Percentiles rank a stretch among this genome's conserved stretches.
phyloP scores from a whole-genome alignment of 2,113 vertebrate species.

The Microtus richardsoni region DNA sequence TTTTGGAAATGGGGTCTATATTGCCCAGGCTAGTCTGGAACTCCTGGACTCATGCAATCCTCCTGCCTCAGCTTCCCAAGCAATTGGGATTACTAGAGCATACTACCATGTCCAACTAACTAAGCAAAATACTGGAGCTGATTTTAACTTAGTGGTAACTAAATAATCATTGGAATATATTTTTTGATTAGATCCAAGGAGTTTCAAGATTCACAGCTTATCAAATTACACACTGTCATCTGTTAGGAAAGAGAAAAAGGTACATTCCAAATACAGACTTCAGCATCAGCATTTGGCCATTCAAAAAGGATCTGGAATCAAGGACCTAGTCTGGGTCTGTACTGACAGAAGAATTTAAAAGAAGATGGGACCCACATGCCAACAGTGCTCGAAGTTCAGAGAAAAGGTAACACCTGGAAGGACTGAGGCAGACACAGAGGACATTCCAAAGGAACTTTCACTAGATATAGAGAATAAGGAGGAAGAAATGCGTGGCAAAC shows the following conservation, averaged over 20 bases:
- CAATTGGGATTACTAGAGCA: neutral
- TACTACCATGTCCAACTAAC: neutral
- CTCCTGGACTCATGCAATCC: neutral
- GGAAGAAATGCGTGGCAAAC: neutral
- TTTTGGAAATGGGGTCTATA: neutral
- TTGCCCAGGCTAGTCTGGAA: neutral
- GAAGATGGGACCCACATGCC: neutral
- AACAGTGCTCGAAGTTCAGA: constrained; percentile 24
- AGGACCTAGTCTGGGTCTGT: neutral
- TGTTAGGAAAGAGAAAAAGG: neutral
- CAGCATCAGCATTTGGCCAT: constrained; percentile 1
- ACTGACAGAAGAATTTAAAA: neutral
- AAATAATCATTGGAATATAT: neutral
- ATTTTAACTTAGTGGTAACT: constrained; percentile 41
- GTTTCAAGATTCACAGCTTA: constrained; percentile 17
- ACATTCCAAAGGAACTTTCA: neutral
- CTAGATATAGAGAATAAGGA: neutral
- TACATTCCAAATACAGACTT: constrained; percentile 34
- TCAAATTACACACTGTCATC: constrained; percentile 16
- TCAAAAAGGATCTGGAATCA: neutral
- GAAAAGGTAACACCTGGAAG: neutral
- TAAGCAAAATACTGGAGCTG: constrained; percentile 17
- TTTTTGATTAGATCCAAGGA: constrained; percentile 25
- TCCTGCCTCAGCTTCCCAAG: neutral
- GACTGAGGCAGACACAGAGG: neutral